phyloP scores from a whole-genome alignment of 2,888 invertebrate species.

The Cartodere bifasciata region DNA sequence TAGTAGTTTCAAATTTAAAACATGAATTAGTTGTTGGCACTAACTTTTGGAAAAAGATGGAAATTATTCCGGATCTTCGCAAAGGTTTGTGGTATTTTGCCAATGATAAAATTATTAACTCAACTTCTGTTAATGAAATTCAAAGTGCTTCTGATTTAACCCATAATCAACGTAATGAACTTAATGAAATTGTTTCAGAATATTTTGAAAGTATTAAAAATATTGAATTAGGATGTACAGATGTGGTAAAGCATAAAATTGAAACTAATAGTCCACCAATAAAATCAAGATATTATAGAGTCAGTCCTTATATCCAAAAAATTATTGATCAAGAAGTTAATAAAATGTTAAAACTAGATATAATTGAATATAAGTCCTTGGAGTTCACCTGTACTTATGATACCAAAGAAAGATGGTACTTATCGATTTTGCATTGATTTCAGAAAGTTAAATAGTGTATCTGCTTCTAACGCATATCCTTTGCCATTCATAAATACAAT shows the following conservation, averaged over 20 bases:
- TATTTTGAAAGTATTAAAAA: conserved; percentile 6
- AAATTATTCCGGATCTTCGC: conserved; percentile 5
- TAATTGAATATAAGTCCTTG: conserved; percentile 7
- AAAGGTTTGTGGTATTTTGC: conserved; percentile 1
- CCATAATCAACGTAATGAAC: background rate
- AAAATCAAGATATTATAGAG: conserved; percentile 2
- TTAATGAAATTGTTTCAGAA: conserved; percentile 1
- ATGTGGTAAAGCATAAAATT: conserved; percentile 9
- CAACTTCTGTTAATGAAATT: no score
- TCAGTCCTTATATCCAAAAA: conserved; percentile 1
- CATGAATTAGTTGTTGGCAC: conserved; percentile 6
- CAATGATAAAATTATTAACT: background rate
- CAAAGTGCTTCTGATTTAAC: background rate
- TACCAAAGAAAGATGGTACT: conserved; percentile 7
- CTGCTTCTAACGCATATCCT: conserved; percentile 7
- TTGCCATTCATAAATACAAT: conserved; percentile 7
- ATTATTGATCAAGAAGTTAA: conserved; percentile 9
- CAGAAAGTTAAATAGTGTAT: conserved; percentile 8
- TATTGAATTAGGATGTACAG: conserved; percentile 6
- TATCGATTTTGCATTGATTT: conserved; percentile 7
- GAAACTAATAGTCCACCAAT: background rate
- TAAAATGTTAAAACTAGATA: conserved; percentile 9
- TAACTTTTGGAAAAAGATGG: conserved; percentile 8
- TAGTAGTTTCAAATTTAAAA: conserved; percentile 1
- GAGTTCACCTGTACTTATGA: conserved; percentile 7